Evolutionary conservation across 2,113 vertebrate genomes (phyloP).

Genomic region (Riparia riparia): DNA sequence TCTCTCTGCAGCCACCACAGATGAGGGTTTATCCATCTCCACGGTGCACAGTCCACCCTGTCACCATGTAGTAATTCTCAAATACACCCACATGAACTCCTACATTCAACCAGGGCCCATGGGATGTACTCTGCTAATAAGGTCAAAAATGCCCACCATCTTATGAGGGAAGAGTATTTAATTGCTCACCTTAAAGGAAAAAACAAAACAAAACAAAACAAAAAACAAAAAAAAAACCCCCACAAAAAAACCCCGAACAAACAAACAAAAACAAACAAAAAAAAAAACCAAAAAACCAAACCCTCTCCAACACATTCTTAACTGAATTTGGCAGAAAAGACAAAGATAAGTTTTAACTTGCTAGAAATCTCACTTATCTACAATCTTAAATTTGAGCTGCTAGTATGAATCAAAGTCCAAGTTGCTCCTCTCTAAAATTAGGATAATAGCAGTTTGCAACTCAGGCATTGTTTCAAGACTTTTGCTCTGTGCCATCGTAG

Average conservation of each 20-base stretch:
- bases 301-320: background rate
- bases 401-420: conserved; percentile 3
- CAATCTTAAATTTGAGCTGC: background rate
- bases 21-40: background rate
- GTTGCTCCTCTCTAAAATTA: background rate
- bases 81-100: background rate
- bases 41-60: background rate
- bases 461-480: background rate
- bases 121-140: background rate
- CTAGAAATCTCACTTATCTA: conserved; percentile 32
- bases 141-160: background rate
- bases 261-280: fast-evolving
- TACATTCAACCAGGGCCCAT: background rate
- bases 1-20: background rate
- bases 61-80: background rate
- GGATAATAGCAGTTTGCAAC: background rate
- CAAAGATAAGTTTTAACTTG: conserved; percentile 35
- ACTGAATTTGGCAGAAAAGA: conserved; percentile 32
- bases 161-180: background rate
- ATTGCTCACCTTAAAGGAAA: background rate
- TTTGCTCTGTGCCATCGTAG: background rate
- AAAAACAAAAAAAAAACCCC: background rate
- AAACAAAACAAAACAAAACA: too few species aligned
- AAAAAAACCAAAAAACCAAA: background rate
- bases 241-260: too few species aligned